A percentile compares a stretch with the other conserved stretches of the same genome.
Evolutionary conservation across 2,888 invertebrate species (phyloP).

Genomic region (Drosophila gaucha): DNA sequence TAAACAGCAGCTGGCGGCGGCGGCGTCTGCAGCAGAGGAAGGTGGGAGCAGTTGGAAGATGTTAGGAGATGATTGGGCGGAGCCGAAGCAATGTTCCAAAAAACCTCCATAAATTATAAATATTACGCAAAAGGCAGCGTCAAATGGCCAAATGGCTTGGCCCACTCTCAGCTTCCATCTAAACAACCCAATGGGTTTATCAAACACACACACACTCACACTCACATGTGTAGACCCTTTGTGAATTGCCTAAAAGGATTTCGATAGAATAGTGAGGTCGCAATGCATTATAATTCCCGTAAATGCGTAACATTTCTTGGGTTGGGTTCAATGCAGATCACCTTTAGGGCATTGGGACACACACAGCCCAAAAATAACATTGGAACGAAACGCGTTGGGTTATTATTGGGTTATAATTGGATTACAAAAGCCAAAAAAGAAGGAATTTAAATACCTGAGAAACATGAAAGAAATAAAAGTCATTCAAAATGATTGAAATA

Average conservation of each 20-base stretch:
- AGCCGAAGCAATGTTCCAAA: slow-evolving; percentile 13
- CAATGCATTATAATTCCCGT: slow-evolving; percentile 48
- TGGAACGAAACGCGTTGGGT: slow-evolving; percentile 2
- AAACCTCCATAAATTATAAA: slow-evolving; percentile 69
- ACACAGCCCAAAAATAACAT: slow-evolving; percentile 26
- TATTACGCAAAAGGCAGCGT: slow-evolving; percentile 60
- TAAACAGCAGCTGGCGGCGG: slow-evolving; percentile 36
- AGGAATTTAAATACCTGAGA: slow-evolving; percentile 9
- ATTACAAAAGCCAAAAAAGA: neutral
- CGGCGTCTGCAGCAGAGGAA: neutral
- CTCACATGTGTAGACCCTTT: slow-evolving; percentile 21
- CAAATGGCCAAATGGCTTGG: slow-evolving; percentile 30
- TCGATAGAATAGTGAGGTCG: slow-evolving; percentile 42
- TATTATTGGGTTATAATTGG: slow-evolving; percentile 2
- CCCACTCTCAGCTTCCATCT: slow-evolving; percentile 45
- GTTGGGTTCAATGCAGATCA: slow-evolving; percentile 21
- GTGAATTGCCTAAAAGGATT: slow-evolving; percentile 63
- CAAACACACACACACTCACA: neutral
- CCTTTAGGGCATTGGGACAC: slow-evolving; percentile 25
- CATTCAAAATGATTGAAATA: too few species aligned
- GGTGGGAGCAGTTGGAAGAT: neutral
- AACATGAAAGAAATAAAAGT: neutral
- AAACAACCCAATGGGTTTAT: slow-evolving; percentile 32
- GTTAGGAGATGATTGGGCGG: neutral
- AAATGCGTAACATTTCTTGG: slow-evolving; percentile 18